Evolutionary conservation across 92 coral and sea anemone species (phyloP), one percentile per base, ranked within the genome.

Genomic region (Palythoa grandis): DNA sequence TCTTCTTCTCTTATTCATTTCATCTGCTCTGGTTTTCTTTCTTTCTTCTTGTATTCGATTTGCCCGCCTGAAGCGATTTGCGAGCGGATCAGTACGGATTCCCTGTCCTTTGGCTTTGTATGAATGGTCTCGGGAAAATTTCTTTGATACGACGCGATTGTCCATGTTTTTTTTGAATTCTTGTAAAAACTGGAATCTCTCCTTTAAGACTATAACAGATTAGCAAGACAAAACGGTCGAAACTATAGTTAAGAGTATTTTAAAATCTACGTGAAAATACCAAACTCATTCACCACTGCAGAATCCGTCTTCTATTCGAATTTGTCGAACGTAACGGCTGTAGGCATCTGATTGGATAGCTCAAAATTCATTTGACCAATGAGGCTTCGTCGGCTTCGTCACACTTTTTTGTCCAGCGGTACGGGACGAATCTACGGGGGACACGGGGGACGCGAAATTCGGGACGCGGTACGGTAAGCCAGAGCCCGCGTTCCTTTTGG

Each of bases 1-100:
- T 80, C 85, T 70, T 66, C 85, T 66, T 80, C 74, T 80, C 47
- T 63, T 66, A 66, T 66, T 80, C 58, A 80, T 47, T 29, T 80
- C 43, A 68, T 66, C 60, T 16, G 47, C 38, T 80, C 85, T 80
- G 16, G 74, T 63, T 20, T 80, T 67, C 54, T 80, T 80, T 52
- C 85, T 80, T 11, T 48, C 74, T 66, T 80, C 74, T 80, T 80
- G 85, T 6, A 66, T 53, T 8, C 61, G 74, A 48, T 65, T 80
- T 67, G 74, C 85, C 23, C 74, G 38, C 74, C 66, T 43, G 37
- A 80, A 38, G 29, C 85, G 85, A 67, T 69, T 65, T 47, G 85
- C 85, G 12, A 66, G 47, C 13, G 73, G 37, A 22, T 80, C 85
- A 47, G 74, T 54, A 23, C 70, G 70, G 85, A 80, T 80, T 80